phyloP scores from a whole-genome alignment of 2,113 vertebrate genomes.

The Aspiorhynchus laticeps region DNA sequence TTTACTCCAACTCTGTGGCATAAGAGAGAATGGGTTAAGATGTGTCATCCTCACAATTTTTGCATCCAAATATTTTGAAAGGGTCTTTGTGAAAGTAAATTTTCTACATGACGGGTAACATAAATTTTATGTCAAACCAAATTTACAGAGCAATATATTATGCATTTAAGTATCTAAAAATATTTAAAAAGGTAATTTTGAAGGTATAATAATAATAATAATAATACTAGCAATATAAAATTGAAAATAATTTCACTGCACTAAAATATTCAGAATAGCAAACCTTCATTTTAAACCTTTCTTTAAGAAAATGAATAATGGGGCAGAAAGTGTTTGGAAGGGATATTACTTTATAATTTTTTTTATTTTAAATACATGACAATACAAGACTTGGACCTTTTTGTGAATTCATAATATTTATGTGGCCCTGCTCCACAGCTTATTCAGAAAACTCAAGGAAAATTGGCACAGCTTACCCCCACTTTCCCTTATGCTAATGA shows the following conservation, averaged over 20 bases:
- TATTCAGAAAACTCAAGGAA: background rate
- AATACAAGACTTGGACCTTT: background rate
- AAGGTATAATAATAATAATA: too few relatives aligned
- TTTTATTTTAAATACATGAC: background rate
- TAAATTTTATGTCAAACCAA: background rate
- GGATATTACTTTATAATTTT: background rate
- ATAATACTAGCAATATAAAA: too few relatives aligned
- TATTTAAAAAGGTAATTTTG: too few relatives aligned
- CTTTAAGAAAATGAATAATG: background rate
- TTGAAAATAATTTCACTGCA: background rate
- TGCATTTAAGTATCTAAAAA: too few relatives aligned
- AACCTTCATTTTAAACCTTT: background rate
- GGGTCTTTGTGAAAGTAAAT: background rate
- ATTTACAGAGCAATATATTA: background rate
- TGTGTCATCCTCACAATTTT: conserved; percentile 28
- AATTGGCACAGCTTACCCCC: conserved; percentile 9
- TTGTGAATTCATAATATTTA: background rate
- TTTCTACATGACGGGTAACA: background rate
- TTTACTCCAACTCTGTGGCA: conserved; percentile 63
- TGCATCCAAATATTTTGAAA: conserved; percentile 55
- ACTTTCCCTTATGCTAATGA: conserved; percentile 35
- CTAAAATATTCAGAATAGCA: background rate
- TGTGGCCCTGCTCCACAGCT: background rate
- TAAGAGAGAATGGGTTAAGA: conserved; percentile 61
- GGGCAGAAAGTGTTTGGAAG: background rate